Evolutionary conservation across 2,888 invertebrate genomes (phyloP), one percentile per base, ranked within the genome.

Genomic region (Didymodactylos carnosus): DNA sequence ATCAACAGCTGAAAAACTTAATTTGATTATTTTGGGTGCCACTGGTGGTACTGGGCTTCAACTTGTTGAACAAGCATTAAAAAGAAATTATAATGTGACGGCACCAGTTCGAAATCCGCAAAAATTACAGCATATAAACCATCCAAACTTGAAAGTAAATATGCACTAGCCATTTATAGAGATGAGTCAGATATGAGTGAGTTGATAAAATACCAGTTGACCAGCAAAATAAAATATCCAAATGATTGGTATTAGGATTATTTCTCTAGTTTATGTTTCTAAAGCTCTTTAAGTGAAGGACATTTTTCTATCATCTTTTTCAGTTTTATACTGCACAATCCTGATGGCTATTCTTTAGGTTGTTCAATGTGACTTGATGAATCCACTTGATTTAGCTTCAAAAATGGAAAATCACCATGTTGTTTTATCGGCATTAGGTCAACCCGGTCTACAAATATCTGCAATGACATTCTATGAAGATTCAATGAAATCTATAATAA

Each of bases 101-200:
- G 80, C 79, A 0, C 74, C 80, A n/a, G 80, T 81, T n/a, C 75
- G 81, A 23, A 79, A 77, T 72, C 79, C 80, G 13, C 78, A 78
- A 8, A 79, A 79, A 75, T 27, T 80, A 69, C 75, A 69, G 16
- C 35, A 25, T 19, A 27, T 76, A 75, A 3, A 69, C 76, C 71
- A 78, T 71, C 77, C 78, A 6, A 78, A 78, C 35, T 72, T 80
- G 6, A 76, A 78, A 76, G 79, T 79, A 77, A 71, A 72, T n/a
- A n/a, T 49, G 16, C n/a, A n/a, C 70, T 16, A 71, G 25, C 6
- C 39, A 40, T 73, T 19, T 73, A 25, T 39, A 35, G 23, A 7
- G 10, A 43, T 13, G 53, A 51, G 25, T 27, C 53, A 25, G 25
- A 23, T 7, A 23, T 62, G 25, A 23, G 53, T 11, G 23, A 25